Evolutionary conservation across 2,888 invertebrate species (phyloP).

Genomic region (Diabrotica balteata): DNA sequence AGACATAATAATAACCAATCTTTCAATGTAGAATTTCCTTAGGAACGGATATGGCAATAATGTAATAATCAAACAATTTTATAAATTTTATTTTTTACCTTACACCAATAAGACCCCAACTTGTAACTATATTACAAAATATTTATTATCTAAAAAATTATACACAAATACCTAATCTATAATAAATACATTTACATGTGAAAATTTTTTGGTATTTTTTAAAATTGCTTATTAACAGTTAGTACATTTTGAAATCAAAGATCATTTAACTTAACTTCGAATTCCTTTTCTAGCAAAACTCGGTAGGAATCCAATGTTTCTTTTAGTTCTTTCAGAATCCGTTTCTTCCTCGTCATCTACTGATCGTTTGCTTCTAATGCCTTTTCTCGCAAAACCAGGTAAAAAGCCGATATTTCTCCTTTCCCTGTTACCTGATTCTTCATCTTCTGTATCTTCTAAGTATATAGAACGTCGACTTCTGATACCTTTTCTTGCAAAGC

Average conservation of each 20-base stretch:
- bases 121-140: background rate
- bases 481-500: slow-evolving; percentile 31
- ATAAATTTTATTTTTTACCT: background rate
- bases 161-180: slow-evolving; percentile 1
- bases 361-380: slow-evolving; percentile 24
- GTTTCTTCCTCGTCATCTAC: slow-evolving; percentile 18
- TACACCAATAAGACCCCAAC: background rate
- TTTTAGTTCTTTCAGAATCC: background rate
- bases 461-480: slow-evolving; percentile 25
- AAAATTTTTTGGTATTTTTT: background rate
- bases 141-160: background rate
- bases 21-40: too few species aligned
- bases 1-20: too few species aligned
- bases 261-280: slow-evolving; percentile 22
- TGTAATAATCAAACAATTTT: too few species aligned
- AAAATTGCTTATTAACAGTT: background rate
- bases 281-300: slow-evolving; percentile 31
- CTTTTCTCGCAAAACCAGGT: slow-evolving; percentile 29
- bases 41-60: too few species aligned
- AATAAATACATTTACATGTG: slow-evolving; percentile 2
- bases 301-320: slow-evolving; percentile 21
- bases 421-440: slow-evolving; percentile 9
- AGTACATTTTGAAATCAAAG: background rate
- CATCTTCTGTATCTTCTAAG: slow-evolving; percentile 11
- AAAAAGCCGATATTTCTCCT: slow-evolving; percentile 14